phyloP scores from a whole-genome alignment of 2,113 vertebrate genomes.

The Protobothrops mucrosquamatus region DNA sequence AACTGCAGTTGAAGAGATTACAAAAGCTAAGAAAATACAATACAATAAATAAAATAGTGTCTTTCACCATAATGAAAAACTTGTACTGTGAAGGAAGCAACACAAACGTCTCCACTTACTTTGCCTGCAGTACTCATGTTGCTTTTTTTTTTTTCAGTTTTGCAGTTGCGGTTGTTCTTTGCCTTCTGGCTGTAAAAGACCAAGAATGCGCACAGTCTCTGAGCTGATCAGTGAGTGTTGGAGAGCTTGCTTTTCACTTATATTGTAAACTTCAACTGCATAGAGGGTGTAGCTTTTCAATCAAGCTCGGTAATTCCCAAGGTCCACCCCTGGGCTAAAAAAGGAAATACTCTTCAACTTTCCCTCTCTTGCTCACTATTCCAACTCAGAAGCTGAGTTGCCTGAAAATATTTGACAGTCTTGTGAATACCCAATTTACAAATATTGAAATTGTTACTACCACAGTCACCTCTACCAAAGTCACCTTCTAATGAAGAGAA shows the following conservation, averaged over 20 bases:
- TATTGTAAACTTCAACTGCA: neutral
- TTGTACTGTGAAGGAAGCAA: neutral
- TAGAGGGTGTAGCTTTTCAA: neutral
- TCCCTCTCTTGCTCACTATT: neutral
- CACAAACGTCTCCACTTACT: neutral
- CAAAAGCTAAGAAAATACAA: neutral
- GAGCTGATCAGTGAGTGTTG: neutral
- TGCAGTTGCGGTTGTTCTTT: neutral
- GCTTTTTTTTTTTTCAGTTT: neutral
- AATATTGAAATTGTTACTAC: neutral
- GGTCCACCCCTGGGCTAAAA: conserved; percentile 4
- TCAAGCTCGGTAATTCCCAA: neutral
- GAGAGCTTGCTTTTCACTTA: neutral
- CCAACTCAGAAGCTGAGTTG: neutral
- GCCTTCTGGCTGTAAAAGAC: neutral
- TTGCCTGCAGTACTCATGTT: conserved; percentile 21
- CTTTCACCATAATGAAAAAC: neutral
- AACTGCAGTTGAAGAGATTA: neutral
- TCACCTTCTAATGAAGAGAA: too few species aligned
- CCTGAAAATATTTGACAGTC: neutral
- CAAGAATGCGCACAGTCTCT: neutral
- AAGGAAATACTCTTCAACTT: neutral
- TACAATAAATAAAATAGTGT: neutral
- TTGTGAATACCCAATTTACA: neutral
- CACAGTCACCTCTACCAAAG: neutral